Conservation (phyloP, 2,888 invertebrate genomes). For the Lutraria lutraria region DNA sequence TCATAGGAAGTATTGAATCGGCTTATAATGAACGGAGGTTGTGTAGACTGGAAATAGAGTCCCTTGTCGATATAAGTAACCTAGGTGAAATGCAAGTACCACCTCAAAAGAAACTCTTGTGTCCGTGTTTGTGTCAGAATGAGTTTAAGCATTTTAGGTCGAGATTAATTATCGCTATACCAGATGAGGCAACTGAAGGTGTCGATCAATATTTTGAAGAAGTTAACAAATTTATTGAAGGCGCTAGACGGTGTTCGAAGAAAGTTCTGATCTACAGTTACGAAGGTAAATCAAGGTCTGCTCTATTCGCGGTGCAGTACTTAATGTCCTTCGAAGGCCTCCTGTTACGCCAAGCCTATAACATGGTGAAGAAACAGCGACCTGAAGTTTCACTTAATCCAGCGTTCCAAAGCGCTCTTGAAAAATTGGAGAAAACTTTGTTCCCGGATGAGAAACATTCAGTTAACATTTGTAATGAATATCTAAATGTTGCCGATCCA, state of each 20-base stretch:
- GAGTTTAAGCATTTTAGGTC: conserved; percentile 80
- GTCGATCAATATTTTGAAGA: conserved; percentile 82
- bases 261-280: conserved; percentile 82
- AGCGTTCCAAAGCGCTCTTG: conserved; percentile 75
- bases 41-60: conserved; percentile 87
- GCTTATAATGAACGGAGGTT: conserved; percentile 87
- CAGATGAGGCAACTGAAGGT: conserved; percentile 88
- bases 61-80: conserved; percentile 87
- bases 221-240: conserved; percentile 84
- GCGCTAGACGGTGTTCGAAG: conserved; percentile 77
- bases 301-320: conserved; percentile 82
- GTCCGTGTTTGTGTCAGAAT: conserved; percentile 81
- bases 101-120: conserved; percentile 74
- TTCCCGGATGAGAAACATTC: conserved; percentile 76
- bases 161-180: conserved; percentile 90
- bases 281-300: conserved; percentile 80
- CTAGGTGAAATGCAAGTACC: conserved; percentile 73
- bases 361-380: conserved; percentile 78
- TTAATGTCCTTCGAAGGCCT: conserved; percentile 79
- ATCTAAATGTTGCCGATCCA: conserved; percentile 76
- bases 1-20: conserved; percentile 87
- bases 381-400: conserved; percentile 78
- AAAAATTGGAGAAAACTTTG: conserved; percentile 74
- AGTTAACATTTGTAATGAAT: conserved; percentile 75
- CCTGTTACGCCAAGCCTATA: conserved; percentile 78